Conservation (phyloP, 2,888 invertebrate genomes). For the Macrostomum cliftonense region DNA sequence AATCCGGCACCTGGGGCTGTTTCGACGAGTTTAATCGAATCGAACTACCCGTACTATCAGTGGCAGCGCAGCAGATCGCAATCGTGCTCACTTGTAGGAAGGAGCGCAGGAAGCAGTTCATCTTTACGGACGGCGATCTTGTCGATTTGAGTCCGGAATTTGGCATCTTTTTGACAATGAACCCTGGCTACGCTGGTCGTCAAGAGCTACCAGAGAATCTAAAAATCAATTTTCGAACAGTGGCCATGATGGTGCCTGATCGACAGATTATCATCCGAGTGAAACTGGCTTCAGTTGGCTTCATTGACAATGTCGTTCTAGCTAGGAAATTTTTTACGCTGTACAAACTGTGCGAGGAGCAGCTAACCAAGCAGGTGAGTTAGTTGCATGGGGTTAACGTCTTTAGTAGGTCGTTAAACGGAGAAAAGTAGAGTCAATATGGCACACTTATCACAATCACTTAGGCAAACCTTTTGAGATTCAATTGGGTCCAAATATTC, state of each 20-base stretch:
- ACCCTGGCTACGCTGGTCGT: slow-evolving; percentile 39
- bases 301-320: slow-evolving; percentile 35
- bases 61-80: slow-evolving; percentile 88
- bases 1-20: slow-evolving; percentile 39
- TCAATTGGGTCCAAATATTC: too few species aligned
- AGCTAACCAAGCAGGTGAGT: slow-evolving; percentile 37
- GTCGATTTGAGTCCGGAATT: slow-evolving; percentile 83
- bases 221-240: slow-evolving; percentile 38
- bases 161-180: slow-evolving; percentile 84
- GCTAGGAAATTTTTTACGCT: slow-evolving; percentile 37
- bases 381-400: not conserved
- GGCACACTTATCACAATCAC: too few species aligned
- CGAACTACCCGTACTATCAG: slow-evolving; percentile 74
- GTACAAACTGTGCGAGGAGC: slow-evolving; percentile 39
- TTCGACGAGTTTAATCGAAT: slow-evolving; percentile 45
- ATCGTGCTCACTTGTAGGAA: slow-evolving; percentile 68
- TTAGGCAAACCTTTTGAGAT: too few species aligned
- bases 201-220: slow-evolving; percentile 39
- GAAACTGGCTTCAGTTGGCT: slow-evolving; percentile 37
- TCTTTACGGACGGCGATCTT: slow-evolving; percentile 79
- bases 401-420: too few species aligned
- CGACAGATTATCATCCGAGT: slow-evolving; percentile 39
- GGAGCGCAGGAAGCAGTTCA: slow-evolving; percentile 69
- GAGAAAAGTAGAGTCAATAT: too few species aligned
- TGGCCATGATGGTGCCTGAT: slow-evolving; percentile 40